Conservation (phyloP, 2,888 invertebrate species). For the Rhamnusium bicolor region DNA sequence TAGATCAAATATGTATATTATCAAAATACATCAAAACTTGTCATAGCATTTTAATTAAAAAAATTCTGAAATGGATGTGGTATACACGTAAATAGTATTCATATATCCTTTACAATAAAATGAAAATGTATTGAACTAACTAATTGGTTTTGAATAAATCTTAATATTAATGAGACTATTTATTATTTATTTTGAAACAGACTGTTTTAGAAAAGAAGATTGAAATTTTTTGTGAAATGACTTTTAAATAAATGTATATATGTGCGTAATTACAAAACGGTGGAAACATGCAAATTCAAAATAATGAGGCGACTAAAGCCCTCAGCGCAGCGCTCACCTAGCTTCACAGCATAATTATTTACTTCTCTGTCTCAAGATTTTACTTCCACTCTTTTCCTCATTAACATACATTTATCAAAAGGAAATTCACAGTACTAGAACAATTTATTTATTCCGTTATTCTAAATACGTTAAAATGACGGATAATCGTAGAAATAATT, state of each 20-base stretch:
- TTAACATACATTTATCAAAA: constrained; percentile 34
- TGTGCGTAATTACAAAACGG: constrained; percentile 20
- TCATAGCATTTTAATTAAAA: too few relatives aligned
- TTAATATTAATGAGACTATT: too few relatives aligned
- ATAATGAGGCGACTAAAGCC: constrained; percentile 32
- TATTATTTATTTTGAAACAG: too few relatives aligned
- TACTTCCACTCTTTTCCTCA: constrained; percentile 31
- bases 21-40: too few relatives aligned
- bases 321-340: constrained; percentile 10
- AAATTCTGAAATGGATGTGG: too few relatives aligned
- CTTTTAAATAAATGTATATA: constrained; percentile 1
- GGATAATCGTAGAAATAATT: neutral
- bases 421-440: constrained; percentile 19
- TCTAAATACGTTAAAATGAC: constrained; percentile 28
- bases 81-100: too few relatives aligned
- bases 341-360: constrained; percentile 26
- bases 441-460: constrained; percentile 28
- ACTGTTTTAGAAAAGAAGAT: too few relatives aligned
- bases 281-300: constrained; percentile 29
- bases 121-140: too few relatives aligned
- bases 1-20: too few relatives aligned
- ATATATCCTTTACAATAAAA: too few relatives aligned
- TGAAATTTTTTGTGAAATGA: neutral
- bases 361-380: constrained; percentile 32
- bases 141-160: too few relatives aligned